A percentile compares a stretch with the other conserved stretches of the same genome.
These are phyloP conservation scores for Sarcophaga variegata DNA, from an alignment of 2,888 invertebrate genomes.

Conservation along the genomic window DNA sequence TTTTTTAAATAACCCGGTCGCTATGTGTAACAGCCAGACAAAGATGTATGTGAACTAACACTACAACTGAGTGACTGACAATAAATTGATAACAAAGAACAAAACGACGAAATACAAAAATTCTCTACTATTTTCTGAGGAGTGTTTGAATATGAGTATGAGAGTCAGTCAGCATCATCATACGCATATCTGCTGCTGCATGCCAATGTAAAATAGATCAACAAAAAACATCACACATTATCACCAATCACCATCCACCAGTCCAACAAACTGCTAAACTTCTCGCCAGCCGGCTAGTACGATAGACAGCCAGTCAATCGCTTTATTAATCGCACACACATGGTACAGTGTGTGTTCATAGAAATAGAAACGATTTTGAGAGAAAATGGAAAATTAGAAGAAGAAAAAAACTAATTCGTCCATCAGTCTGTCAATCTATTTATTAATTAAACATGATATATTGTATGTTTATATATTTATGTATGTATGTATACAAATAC, in stretches of 20 bases:
- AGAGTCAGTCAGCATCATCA: background rate
- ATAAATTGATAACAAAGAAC: constrained; percentile 55
- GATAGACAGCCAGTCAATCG: too few species aligned
- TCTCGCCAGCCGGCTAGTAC: too few species aligned
- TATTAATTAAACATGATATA: too few species aligned
- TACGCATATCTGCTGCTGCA: background rate
- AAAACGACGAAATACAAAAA: constrained; percentile 15
- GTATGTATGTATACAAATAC: too few species aligned
- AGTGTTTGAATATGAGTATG: constrained; percentile 34
- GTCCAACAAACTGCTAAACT: too few species aligned
- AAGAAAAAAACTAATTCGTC: background rate
- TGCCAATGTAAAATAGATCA: constrained; percentile 12
- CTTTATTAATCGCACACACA: background rate
- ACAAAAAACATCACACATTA: background rate
- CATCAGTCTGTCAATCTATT: background rate
- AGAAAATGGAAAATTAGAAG: background rate
- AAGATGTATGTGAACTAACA: too few species aligned
- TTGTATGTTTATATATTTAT: too few species aligned
- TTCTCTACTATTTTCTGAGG: background rate
- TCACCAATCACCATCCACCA: too few species aligned
- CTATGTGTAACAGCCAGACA: constrained; percentile 6
- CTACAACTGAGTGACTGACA: constrained; percentile 1
- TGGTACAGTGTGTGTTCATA: background rate
- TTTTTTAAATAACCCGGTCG: too few species aligned
- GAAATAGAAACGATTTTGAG: background rate